A percentile compares a stretch with the other conserved stretches of the same genome.
Evolutionary conservation across 2,113 vertebrate species (phyloP).

Genomic region (Forbesichthys agassizii): DNA sequence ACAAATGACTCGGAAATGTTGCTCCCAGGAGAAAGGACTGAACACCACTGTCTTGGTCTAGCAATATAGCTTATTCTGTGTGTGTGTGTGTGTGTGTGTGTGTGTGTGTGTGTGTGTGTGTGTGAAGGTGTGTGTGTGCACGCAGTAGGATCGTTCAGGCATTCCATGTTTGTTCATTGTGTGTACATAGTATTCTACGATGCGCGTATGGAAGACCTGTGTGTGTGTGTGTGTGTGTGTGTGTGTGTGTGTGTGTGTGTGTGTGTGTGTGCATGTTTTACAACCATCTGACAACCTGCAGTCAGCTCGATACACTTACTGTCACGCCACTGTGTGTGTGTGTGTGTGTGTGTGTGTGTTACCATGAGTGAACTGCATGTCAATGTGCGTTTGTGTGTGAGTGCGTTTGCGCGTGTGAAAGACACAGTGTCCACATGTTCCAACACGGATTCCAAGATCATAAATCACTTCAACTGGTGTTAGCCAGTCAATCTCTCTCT

Average conservation of each 20-base stretch:
- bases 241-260: constrained; percentile 34
- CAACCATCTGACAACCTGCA: constrained; percentile 38
- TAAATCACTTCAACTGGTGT: constrained; percentile 73
- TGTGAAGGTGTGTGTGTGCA: not conserved
- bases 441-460: constrained; percentile 70
- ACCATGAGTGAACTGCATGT: too few species aligned
- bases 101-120: not conserved
- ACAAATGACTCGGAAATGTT: constrained; percentile 51
- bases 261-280: not conserved
- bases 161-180: too few species aligned
- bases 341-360: not conserved
- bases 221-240: constrained; percentile 34
- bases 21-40: constrained; percentile 35
- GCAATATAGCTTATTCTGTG: constrained; percentile 8
- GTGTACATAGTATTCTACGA: too few species aligned
- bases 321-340: not conserved
- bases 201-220: not conserved
- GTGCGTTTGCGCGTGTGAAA: not conserved
- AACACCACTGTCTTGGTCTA: constrained; percentile 11
- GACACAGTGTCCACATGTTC: constrained; percentile 67
- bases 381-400: not conserved
- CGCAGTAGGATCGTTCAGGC: too few species aligned
- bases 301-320: constrained; percentile 13
- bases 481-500: constrained; percentile 67
- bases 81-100: constrained; percentile 36